phyloP scores from a whole-genome alignment of 2,888 invertebrate genomes.

The Melipona bicolor region DNA sequence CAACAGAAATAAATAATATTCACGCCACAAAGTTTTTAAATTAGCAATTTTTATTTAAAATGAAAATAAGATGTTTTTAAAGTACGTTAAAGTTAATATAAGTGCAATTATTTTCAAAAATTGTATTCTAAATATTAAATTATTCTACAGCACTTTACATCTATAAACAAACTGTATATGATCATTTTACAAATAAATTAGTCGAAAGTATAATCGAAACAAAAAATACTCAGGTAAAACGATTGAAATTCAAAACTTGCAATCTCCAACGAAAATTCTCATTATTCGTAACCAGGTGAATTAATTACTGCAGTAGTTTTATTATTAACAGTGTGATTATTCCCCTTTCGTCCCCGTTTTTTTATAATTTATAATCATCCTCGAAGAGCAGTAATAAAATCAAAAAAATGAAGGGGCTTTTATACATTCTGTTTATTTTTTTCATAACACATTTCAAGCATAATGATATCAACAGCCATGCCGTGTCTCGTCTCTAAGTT shows the following conservation, averaged over 20 bases:
- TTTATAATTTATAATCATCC: neutral
- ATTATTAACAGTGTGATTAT: neutral
- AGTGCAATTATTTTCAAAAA: neutral
- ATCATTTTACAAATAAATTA: no score
- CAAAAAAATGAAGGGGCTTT: conserved; percentile 6
- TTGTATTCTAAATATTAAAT: neutral
- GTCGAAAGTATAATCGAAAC: neutral
- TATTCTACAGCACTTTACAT: no score
- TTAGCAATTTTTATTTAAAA: neutral
- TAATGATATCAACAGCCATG: conserved; percentile 71
- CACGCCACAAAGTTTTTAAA: neutral
- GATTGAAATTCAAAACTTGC: neutral
- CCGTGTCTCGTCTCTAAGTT: conserved; percentile 49
- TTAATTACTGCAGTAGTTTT: no score
- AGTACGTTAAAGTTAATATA: neutral
- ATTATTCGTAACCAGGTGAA: neutral
- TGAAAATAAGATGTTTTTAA: neutral
- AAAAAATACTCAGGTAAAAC: no score
- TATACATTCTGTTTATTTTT: conserved; percentile 71
- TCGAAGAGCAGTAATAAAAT: conserved; percentile 1
- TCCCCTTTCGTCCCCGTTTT: no score
- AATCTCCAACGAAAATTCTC: neutral
- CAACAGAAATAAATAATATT: neutral
- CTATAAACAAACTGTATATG: neutral
- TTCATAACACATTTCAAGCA: conserved; percentile 72